Conservation (phyloP, 2,797 vertebrate species). For the Argentina silus region DNA sequence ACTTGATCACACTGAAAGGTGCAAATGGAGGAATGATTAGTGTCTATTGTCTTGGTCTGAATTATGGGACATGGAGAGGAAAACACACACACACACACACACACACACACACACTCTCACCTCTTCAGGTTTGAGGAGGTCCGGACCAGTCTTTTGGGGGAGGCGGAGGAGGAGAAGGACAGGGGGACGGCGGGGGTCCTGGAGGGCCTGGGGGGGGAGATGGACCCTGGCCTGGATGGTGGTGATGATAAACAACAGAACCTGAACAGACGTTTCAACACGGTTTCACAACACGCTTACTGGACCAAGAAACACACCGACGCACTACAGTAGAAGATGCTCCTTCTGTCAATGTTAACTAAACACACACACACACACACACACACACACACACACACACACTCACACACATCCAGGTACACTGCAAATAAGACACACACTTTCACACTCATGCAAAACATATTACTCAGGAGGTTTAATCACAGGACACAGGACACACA, state of each 20-base stretch:
- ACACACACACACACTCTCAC: conserved; percentile 49
- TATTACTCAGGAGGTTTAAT: not conserved
- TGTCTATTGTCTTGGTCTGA: no score
- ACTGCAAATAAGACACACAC: not conserved
- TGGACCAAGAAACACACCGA: not conserved
- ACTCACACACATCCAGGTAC: not conserved
- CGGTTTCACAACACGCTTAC: not conserved
- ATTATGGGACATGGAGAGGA: not conserved
- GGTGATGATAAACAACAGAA: conserved; percentile 63
- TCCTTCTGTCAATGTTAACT: no score
- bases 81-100: not conserved
- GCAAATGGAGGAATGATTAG: no score
- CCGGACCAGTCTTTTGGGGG: conserved; percentile 76
- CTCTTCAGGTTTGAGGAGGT: conserved; percentile 74
- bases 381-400: not conserved
- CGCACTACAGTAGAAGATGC: not conserved
- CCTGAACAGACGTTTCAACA: not conserved
- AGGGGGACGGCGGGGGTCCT: conserved; percentile 57
- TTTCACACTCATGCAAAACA: not conserved
- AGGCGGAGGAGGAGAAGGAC: conserved; percentile 47
- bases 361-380: not conserved
- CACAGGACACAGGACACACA: not conserved
- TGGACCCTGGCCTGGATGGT: conserved; percentile 68
- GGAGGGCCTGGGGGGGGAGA: conserved; percentile 75
- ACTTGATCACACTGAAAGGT: no score